Conservation (phyloP, 2,113 vertebrate genomes). For the Aix galericulata region DNA sequence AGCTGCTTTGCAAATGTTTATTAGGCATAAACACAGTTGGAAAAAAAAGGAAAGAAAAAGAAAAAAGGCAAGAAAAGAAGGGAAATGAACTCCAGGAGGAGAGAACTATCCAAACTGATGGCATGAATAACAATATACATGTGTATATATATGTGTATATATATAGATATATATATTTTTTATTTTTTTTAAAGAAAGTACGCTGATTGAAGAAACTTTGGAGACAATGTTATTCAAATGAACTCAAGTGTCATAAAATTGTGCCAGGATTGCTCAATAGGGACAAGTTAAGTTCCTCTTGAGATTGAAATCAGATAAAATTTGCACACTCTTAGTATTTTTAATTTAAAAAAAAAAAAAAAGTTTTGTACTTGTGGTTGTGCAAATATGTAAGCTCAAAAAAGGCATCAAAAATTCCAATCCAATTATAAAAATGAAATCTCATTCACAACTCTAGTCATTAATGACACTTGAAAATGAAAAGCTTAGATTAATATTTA, state of each 20-base stretch:
- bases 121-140: neutral
- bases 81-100: neutral
- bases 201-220: neutral
- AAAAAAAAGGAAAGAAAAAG: neutral
- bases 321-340: neutral
- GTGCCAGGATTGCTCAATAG: neutral
- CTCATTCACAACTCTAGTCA: neutral
- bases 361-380: neutral
- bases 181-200: too few species aligned
- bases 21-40: neutral
- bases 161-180: too few species aligned
- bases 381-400: neutral
- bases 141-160: too few species aligned
- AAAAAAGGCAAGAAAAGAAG: fast-evolving
- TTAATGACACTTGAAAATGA: neutral
- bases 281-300: neutral
- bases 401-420: neutral
- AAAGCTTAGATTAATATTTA: neutral
- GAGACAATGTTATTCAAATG: neutral
- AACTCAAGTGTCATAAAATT: neutral
- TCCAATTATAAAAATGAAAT: neutral
- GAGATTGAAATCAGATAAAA: neutral
- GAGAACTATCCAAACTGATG: neutral
- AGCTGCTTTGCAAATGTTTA: neutral
- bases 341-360: neutral